Base-by-base conservation (phyloP, 2,888 invertebrate species). In the Diaprepes abbreviatus region DNA sequence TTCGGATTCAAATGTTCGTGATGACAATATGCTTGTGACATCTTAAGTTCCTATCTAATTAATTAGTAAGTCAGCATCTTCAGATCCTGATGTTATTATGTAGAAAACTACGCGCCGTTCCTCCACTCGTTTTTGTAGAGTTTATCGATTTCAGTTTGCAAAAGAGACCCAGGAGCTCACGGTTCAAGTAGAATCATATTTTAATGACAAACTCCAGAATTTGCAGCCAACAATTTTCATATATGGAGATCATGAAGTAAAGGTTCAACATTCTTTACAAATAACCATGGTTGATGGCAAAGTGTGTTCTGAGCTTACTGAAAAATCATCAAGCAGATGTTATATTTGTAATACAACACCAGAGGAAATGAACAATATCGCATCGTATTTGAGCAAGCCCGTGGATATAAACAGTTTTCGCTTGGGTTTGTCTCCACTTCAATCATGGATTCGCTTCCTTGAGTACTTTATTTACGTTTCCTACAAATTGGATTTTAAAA, bases 401-500 rank as follows among this genome's bases (percentile, higher is more conserved):
- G 4, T 35, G 1, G 16, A 48, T 14, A 19, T 17, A 17, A 40
- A 24, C 12, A 63, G 19, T 52, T 57, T 35, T 64, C 45, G n/a
- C 9, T 57, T 57, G 55, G 63, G 64, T 9, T 45, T 69, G 36
- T 65, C 64, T 2, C 58, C 69, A 21, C 64, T 69, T 58, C n/a
- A n/a, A n/a, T n/a, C n/a, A n/a, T n/a, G n/a, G n/a, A n/a, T n/a
- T n/a, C n/a, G n/a, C n/a, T n/a, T n/a, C n/a, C n/a, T n/a, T n/a
- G n/a, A n/a, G n/a, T n/a, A n/a, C n/a, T n/a, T n/a, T n/a, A n/a
- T n/a, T n/a, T n/a, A n/a, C n/a, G n/a, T n/a, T n/a, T n/a, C n/a
- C n/a, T n/a, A n/a, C n/a, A n/a, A n/a, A n/a, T n/a, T n/a, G n/a
- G n/a, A n/a, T n/a, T n/a, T n/a, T n/a, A n/a, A n/a, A n/a, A n/a